Evolutionary conservation across 2,113 vertebrate species (phyloP).

Genomic region (Aplodontia rufa): DNA sequence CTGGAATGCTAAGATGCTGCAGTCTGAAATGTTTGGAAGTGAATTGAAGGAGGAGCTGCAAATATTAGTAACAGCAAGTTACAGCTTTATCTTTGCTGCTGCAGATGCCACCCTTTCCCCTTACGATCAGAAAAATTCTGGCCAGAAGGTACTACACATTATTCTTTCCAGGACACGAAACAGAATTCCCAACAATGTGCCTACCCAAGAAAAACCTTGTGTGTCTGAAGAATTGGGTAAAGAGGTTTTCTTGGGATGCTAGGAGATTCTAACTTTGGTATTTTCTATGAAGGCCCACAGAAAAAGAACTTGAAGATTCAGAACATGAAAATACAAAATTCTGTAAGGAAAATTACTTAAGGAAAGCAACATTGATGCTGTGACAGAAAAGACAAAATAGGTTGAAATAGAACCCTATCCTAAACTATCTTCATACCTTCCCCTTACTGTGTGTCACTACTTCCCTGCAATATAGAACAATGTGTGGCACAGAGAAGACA

Average conservation of each 20-base stretch:
- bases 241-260: not conserved
- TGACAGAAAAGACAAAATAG: not conserved
- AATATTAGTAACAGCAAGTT: not conserved
- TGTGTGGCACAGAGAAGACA: not conserved
- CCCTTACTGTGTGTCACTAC: not conserved
- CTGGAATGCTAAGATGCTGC: not conserved
- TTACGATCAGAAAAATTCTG: not conserved
- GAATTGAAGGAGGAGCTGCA: not conserved
- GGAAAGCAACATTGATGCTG: not conserved
- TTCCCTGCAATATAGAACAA: not conserved
- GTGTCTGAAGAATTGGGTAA: not conserved
- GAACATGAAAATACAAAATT: not conserved
- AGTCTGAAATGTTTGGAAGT: not conserved
- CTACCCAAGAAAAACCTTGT: not conserved
- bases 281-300: not conserved
- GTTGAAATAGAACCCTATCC: not conserved
- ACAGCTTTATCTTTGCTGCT: not conserved
- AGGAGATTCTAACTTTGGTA: not conserved
- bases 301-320: not conserved
- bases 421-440: not conserved
- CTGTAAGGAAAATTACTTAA: not conserved
- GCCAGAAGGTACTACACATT: not conserved
- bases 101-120: not conserved
- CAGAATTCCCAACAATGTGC: not conserved
- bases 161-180: not conserved